Base-by-base conservation (phyloP, 1,140 invertebrate species). In the Odontomachus brunneus region DNA sequence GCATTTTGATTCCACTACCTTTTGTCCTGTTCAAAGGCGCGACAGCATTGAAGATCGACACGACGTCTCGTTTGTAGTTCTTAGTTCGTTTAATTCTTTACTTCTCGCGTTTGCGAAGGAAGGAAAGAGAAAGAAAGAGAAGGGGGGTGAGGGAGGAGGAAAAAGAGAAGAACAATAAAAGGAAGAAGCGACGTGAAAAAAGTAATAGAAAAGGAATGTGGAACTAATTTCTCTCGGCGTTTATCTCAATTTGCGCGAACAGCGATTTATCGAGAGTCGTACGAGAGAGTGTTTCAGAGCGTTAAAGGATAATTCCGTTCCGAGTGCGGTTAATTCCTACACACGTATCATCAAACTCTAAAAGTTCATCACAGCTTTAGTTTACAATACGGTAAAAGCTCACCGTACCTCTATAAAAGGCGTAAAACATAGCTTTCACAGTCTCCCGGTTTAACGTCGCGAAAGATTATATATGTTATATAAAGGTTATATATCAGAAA, bases 1-100 rank as follows among this genome's bases (percentile, higher is more conserved):
- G 51, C 75, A 80, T 80, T 71, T 78, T 73, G 78, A 73, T 82
- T 82, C 38, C 49, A 66, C 17, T 38, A 33, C 15, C 78, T 82
- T 62, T 82, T 63, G 78, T 82, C 19, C 44, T 57, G 69, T 62
- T 74, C 67, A 74, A 62, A 82, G 44, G 29, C 49, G n/a, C 55
- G 78, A 82, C 67, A 49, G 69, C 55, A 62, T 62, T 24, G 78
- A 82, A 26, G 55, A 62, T 74, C 78, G 78, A 82, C 74, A 53
- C n/a, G 38, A 29, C 24, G 63, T 69, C 63, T 78, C 75, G 63
- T 78, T 78, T 78, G 63, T 78, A 78, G 29, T 38, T 38, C 44
- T 75, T 75, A 75, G 26, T 60, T 14, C 26, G 44, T 75, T 53
- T 65, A 51, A 44, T 51, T 49, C 49, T 55, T 78, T 57, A 24